phyloP scores from a whole-genome alignment of 2,113 vertebrate genomes.

The Malurus cyaneus region DNA sequence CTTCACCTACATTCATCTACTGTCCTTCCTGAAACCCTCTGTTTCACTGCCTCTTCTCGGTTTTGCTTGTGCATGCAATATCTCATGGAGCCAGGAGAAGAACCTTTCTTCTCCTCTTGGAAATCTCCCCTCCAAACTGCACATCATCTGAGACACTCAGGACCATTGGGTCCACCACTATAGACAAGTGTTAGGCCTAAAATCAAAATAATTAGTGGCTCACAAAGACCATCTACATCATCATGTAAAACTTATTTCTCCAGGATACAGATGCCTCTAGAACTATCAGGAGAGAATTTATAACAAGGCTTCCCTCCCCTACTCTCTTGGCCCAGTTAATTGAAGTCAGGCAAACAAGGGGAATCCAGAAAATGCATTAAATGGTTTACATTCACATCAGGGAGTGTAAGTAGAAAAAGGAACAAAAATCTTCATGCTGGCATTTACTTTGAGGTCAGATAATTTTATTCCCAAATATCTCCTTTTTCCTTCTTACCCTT shows the following conservation, averaged over 20 bases:
- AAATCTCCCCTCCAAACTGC: background rate
- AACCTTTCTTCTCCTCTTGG: background rate
- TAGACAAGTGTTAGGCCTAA: background rate
- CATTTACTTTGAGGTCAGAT: background rate
- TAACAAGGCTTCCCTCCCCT: background rate
- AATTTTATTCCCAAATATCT: background rate
- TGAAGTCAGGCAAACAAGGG: background rate
- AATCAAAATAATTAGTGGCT: background rate
- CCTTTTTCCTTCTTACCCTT: background rate
- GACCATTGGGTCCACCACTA: background rate
- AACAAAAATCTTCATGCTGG: background rate
- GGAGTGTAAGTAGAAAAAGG: background rate
- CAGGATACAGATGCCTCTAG: background rate
- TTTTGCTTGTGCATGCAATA: fast-evolving
- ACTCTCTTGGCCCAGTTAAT: background rate
- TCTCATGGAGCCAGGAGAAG: background rate
- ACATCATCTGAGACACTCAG: background rate
- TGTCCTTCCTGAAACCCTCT: background rate
- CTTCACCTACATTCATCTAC: background rate
- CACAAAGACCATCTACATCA: background rate
- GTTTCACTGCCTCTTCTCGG: background rate
- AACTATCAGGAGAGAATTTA: background rate
- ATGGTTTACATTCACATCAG: background rate
- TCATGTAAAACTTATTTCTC: background rate
- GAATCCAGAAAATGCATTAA: background rate